Percentiles rank a stretch among this genome's conserved stretches.
Conservation (phyloP, 2,113 vertebrate species). For the Microtus richardsoni region DNA sequence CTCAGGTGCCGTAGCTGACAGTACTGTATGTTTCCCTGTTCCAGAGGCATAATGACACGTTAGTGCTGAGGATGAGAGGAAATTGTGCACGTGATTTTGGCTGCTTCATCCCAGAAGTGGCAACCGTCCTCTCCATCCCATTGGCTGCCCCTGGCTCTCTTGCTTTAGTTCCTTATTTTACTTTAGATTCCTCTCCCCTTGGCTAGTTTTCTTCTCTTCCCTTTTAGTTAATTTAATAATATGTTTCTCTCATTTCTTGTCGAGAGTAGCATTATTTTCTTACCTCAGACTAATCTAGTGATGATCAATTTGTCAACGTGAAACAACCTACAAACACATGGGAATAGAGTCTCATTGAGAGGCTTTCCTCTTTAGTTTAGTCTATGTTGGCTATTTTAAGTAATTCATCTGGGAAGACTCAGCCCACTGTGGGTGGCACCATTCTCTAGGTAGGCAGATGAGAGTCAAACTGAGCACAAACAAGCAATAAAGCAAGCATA, state of each 20-base stretch:
- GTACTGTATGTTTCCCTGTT: not conserved
- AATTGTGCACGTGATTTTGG: not conserved
- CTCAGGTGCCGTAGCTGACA: not conserved
- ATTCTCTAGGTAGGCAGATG: not conserved
- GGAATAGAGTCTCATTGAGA: not conserved
- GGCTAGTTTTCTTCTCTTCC: not conserved
- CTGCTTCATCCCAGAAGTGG: not conserved
- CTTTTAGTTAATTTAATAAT: not conserved
- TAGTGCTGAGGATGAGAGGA: not conserved
- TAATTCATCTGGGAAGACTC: not conserved
- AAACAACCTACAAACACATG: not conserved
- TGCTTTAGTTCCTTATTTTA: not conserved
- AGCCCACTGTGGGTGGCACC: not conserved
- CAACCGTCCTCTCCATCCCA: not conserved
- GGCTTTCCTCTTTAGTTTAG: not conserved
- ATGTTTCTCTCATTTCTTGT: slow-evolving; percentile 22
- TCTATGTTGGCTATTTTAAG: too few relatives aligned
- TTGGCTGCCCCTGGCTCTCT: not conserved
- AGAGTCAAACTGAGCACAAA: not conserved
- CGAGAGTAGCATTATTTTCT: not conserved
- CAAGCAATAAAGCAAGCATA: not conserved
- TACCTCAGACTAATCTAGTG: not conserved
- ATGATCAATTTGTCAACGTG: not conserved
- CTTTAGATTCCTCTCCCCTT: not conserved
- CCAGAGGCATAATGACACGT: not conserved